Evolutionary conservation across 2,888 invertebrate genomes (phyloP).

Genomic region (Drosophila mettleri): DNA sequence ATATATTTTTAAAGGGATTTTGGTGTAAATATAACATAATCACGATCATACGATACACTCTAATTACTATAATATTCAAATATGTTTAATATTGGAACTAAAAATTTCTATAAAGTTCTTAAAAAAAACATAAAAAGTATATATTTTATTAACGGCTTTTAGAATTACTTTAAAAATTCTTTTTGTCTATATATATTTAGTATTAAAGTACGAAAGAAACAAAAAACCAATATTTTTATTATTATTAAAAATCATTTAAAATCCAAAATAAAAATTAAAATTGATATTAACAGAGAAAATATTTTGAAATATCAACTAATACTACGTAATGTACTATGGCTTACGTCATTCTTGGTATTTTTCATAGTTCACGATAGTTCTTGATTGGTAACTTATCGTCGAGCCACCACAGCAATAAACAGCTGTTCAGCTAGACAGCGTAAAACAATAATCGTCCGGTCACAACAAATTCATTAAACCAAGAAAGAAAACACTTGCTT

Average conservation of each 20-base stretch:
- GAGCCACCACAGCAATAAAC: slow-evolving; percentile 30
- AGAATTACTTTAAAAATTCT: neutral
- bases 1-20: neutral
- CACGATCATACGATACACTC: too few species aligned
- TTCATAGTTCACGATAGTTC: neutral
- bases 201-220: neutral
- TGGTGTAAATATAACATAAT: too few species aligned
- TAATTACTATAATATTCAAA: too few species aligned
- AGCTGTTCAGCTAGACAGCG: slow-evolving; percentile 47
- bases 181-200: neutral
- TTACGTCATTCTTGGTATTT: slow-evolving; percentile 4
- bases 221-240: too few species aligned
- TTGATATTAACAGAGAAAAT: neutral
- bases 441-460: slow-evolving; percentile 42
- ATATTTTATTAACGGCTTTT: neutral
- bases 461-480: slow-evolving; percentile 49
- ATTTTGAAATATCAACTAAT: neutral
- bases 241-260: too few species aligned
- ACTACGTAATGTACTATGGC: neutral
- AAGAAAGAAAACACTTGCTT: slow-evolving; percentile 38
- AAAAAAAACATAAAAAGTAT: neutral
- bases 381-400: slow-evolving; percentile 28
- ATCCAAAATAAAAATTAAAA: too few species aligned
- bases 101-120: too few species aligned
- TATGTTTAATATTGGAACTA: neutral